Percentiles rank a stretch among this genome's conserved stretches.
These are phyloP conservation scores for Drosophila sp. DNA, from an alignment of 1,140 invertebrate genomes.

Conservation along the genomic window DNA sequence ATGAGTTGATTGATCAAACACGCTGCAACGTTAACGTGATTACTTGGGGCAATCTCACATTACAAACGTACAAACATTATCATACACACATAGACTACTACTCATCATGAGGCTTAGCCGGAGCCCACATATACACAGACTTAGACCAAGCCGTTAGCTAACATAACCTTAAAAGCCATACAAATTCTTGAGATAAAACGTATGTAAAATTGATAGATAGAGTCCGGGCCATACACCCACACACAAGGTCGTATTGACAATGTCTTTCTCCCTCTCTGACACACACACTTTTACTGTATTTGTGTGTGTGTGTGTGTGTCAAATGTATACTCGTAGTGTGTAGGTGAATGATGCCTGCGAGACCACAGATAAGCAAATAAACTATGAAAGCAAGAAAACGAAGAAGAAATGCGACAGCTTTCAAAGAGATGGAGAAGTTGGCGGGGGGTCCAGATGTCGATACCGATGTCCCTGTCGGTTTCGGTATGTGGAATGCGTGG, in stretches of 20 bases:
- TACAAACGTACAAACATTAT: conserved; percentile 7
- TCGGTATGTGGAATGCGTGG: conserved; percentile 3
- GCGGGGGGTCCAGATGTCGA: neutral
- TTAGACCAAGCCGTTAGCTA: conserved; percentile 30
- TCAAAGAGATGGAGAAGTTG: neutral
- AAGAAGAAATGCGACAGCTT: neutral
- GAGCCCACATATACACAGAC: conserved; percentile 34
- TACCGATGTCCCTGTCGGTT: neutral
- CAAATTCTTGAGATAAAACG: conserved; percentile 71
- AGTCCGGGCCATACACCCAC: conserved; percentile 31
- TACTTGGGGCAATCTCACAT: conserved; percentile 4
- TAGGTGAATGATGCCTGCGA: neutral
- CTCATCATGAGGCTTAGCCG: conserved; percentile 33
- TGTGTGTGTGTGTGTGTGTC: conserved; percentile 25
- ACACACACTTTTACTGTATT: conserved; percentile 1
- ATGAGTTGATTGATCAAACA: conserved; percentile 14
- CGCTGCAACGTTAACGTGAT: conserved; percentile 5
- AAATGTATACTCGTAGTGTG: neutral
- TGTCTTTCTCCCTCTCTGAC: conserved; percentile 2
- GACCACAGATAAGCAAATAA: conserved; percentile 52
- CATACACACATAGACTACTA: neutral
- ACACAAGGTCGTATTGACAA: conserved; percentile 67
- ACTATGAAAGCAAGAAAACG: conserved; percentile 17
- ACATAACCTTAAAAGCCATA: conserved; percentile 62
- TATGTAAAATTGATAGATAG: conserved; percentile 79